Percentiles rank a stretch among this genome's conserved stretches.
Conservation (phyloP, 2,113 vertebrate genomes). For the Erythrolamprus reginae region DNA sequence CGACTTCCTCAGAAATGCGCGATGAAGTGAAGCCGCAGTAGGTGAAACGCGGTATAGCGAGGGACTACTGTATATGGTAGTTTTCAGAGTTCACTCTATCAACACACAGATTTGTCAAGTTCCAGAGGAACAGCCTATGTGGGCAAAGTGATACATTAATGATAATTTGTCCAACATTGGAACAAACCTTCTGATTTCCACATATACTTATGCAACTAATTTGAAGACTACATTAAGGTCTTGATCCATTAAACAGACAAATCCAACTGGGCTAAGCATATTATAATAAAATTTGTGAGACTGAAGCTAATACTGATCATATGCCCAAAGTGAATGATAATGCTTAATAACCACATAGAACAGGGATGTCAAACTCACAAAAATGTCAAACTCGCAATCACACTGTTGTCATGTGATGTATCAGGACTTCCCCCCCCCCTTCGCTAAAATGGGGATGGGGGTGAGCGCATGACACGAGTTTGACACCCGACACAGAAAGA, state of each 20-base stretch:
- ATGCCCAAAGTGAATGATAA: not conserved
- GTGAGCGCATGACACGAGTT: too few species aligned
- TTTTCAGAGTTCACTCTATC: not conserved
- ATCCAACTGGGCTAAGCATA: not conserved
- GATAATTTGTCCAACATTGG: not conserved
- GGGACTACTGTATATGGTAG: too few species aligned
- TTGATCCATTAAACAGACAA: not conserved
- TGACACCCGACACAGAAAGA: not conserved
- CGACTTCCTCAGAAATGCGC: too few species aligned
- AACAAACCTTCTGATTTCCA: not conserved
- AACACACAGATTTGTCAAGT: not conserved
- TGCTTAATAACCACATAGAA: not conserved
- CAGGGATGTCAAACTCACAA: too few species aligned
- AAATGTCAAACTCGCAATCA: too few species aligned
- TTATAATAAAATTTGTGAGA: not conserved
- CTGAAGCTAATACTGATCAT: not conserved
- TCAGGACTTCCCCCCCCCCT: too few species aligned
- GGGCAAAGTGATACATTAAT: not conserved
- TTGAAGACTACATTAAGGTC: not conserved
- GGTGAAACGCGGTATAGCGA: too few species aligned
- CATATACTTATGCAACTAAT: not conserved
- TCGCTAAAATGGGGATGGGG: too few species aligned
- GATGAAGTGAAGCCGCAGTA: too few species aligned
- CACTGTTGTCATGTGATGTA: too few species aligned
- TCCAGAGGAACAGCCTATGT: not conserved